phyloP scores from a whole-genome alignment of 1,140 invertebrate genomes.

The Megalonaias nervosa region DNA sequence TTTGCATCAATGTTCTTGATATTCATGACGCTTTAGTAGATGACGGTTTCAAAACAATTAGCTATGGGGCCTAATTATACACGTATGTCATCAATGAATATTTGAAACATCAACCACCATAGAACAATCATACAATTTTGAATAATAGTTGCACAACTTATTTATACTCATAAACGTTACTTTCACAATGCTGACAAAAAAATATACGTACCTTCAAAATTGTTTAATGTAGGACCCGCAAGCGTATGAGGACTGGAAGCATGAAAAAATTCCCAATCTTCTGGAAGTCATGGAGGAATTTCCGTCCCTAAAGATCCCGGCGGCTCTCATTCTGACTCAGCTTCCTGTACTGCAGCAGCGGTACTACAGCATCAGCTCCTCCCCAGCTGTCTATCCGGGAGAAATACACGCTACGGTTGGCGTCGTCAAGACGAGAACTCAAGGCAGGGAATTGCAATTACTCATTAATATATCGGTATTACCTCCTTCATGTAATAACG shows the following conservation, averaged over 20 bases:
- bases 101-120: no score
- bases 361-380: slow-evolving; percentile 96
- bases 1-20: no score
- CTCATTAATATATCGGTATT: no score
- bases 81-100: no score
- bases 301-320: slow-evolving; percentile 85
- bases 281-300: slow-evolving; percentile 92
- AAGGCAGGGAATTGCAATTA: slow-evolving; percentile 75
- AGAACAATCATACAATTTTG: no score
- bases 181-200: no score
- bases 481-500: no score
- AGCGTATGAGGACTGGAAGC: slow-evolving; percentile 95
- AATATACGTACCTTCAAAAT: neutral
- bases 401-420: slow-evolving; percentile 92
- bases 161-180: no score
- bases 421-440: slow-evolving; percentile 88
- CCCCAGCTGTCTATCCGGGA: slow-evolving; percentile 82
- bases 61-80: no score
- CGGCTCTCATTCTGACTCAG: slow-evolving; percentile 87
- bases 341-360: slow-evolving; percentile 90
- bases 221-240: slow-evolving; percentile 81
- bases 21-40: no score
- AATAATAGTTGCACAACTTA: no score
- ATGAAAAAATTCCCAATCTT: slow-evolving; percentile 88
- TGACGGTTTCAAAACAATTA: no score